Conservation (phyloP, 2,888 invertebrate species). For the Philereme transversata region DNA sequence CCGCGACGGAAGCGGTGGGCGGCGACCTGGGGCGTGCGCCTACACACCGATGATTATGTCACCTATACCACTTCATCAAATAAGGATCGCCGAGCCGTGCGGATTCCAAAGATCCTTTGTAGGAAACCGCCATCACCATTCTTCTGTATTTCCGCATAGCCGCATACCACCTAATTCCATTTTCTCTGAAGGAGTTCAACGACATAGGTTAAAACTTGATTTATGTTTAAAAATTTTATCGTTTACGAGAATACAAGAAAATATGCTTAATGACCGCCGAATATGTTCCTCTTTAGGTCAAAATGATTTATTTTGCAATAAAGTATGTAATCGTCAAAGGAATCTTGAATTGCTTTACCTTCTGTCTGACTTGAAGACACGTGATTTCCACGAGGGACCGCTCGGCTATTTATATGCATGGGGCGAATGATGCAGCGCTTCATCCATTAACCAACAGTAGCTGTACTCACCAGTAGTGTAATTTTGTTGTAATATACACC, state of each 20-base stretch:
- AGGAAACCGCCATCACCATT: constrained; percentile 41
- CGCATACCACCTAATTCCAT: constrained; percentile 40
- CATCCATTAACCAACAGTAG: constrained; percentile 70
- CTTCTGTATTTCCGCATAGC: constrained; percentile 40
- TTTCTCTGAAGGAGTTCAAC: constrained; percentile 33
- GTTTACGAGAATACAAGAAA: constrained; percentile 44
- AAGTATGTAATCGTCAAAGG: constrained; percentile 53
- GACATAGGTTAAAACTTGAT: constrained; percentile 37
- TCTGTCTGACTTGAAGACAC: constrained; percentile 51
- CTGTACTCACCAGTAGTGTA: constrained; percentile 24
- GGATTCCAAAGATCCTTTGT: constrained; percentile 50
- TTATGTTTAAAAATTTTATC: constrained; percentile 39
- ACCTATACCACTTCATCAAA: constrained; percentile 71
- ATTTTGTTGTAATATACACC: constrained; percentile 37
- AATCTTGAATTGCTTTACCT: constrained; percentile 56
- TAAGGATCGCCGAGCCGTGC: constrained; percentile 68
- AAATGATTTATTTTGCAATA: constrained; percentile 51
- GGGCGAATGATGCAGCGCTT: constrained; percentile 53
- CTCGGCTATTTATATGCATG: constrained; percentile 63
- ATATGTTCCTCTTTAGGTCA: constrained; percentile 44
- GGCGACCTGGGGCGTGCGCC: constrained; percentile 66
- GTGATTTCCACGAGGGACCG: constrained; percentile 58
- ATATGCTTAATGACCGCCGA: constrained; percentile 46
- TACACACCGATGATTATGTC: constrained; percentile 72
- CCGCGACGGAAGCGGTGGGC: constrained; percentile 79